phyloP scores from a whole-genome alignment of 1,140 invertebrate genomes.

The Macrostomum lignano region DNA sequence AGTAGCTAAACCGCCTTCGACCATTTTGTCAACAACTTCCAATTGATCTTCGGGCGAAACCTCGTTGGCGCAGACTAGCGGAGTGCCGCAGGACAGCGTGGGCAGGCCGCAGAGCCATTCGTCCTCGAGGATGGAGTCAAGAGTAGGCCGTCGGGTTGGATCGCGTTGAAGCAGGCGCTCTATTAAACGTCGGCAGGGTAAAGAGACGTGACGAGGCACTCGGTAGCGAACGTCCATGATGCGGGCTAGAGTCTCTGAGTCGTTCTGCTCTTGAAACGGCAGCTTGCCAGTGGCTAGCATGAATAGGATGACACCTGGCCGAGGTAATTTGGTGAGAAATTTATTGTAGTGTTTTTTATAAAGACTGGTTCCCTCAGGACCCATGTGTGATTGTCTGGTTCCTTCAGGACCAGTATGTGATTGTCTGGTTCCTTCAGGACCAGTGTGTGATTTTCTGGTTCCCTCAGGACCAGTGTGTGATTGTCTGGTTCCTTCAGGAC shows the following conservation, averaged over 20 bases:
- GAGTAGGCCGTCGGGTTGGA: conserved; percentile 54
- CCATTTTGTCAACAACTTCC: conserved; percentile 75
- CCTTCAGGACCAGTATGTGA: no score
- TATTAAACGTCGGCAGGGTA: conserved; percentile 54
- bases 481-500: no score
- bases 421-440: no score
- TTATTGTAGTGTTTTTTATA: no score
- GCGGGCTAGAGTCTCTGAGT: conserved; percentile 92
- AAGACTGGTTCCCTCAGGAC: no score
- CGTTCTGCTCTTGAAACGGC: conserved; percentile 93
- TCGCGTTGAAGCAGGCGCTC: conserved; percentile 63
- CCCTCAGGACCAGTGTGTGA: no score
- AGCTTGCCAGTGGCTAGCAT: conserved; percentile 88
- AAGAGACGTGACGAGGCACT: conserved; percentile 58
- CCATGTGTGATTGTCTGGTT: no score
- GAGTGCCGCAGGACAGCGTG: no score
- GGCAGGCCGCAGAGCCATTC: conserved; percentile 44
- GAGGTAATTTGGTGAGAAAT: no score
- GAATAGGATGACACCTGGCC: conserved; percentile 88
- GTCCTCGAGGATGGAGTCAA: conserved; percentile 61
- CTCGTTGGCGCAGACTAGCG: conserved; percentile 49
- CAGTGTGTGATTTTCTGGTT: no score
- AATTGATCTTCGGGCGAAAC: conserved; percentile 66
- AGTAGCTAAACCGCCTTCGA: conserved; percentile 61
- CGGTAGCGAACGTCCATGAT: conserved; percentile 98